Evolutionary conservation across 64 coral and sea anemone species (phyloP).

Genomic region (Dendronephthya gigantea): DNA sequence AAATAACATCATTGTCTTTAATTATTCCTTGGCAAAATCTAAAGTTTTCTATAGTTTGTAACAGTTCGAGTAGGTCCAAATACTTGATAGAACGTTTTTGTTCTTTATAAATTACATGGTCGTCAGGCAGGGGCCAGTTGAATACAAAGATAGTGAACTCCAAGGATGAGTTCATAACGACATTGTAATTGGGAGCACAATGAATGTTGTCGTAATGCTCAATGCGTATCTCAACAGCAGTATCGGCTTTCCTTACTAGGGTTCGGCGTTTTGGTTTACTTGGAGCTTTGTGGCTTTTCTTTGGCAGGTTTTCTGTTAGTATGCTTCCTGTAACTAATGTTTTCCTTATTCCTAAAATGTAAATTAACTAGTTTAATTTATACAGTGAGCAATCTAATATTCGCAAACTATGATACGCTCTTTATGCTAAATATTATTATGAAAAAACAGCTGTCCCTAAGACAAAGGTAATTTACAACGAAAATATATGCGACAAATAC

Average conservation of each 20-base stretch:
- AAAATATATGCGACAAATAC: neutral
- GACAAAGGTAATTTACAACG: too few species aligned
- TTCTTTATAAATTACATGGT: too few species aligned
- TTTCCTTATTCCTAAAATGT: neutral
- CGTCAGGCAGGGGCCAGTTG: slow-evolving; percentile 1
- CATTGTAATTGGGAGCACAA: neutral
- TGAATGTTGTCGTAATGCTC: neutral
- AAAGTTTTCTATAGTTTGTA: neutral
- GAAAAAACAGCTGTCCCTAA: too few species aligned
- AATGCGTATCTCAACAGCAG: neutral
- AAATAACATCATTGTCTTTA: too few species aligned
- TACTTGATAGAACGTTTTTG: neutral
- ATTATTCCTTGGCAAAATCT: too few species aligned
- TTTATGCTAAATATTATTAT: neutral
- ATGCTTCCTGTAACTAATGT: neutral
- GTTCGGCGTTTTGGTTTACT: neutral
- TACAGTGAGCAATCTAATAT: neutral
- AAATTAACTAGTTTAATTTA: neutral
- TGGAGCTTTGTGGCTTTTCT: neutral
- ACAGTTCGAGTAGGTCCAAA: neutral
- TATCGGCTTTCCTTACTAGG: neutral
- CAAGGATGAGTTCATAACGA: neutral
- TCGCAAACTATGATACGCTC: neutral
- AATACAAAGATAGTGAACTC: neutral
- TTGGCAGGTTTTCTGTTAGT: slow-evolving; percentile 7